These are phyloP conservation scores for Archegozetes longisetosus DNA, from an alignment of 1,140 invertebrate species.

Conservation along the genomic window DNA sequence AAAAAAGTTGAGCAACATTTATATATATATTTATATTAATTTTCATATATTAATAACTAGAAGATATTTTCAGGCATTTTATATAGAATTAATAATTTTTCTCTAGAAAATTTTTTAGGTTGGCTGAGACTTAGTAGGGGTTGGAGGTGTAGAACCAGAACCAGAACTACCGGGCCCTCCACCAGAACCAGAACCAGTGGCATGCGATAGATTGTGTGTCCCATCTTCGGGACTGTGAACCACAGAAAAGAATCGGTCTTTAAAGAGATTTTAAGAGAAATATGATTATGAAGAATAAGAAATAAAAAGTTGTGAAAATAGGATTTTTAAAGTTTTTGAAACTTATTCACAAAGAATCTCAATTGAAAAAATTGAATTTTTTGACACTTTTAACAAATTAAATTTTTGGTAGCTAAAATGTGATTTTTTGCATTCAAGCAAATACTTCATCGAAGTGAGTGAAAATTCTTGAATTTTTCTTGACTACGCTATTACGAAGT, in stretches of 20 bases:
- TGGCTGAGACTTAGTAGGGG: neutral
- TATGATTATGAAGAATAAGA: neutral
- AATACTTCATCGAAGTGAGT: too few species aligned
- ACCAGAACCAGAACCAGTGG: neutral
- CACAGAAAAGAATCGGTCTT: conserved; percentile 7
- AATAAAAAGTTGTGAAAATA: neutral
- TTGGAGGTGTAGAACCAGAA: neutral
- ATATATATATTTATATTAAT: too few species aligned
- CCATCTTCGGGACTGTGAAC: neutral
- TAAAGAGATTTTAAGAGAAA: neutral
- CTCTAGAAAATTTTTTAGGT: too few species aligned
- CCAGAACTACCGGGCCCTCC: neutral
- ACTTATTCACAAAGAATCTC: neutral
- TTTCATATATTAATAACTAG: too few species aligned
- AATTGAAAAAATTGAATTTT: neutral
- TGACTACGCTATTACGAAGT: too few species aligned
- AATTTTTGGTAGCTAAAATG: too few species aligned
- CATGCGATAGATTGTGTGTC: neutral
- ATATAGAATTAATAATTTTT: too few species aligned
- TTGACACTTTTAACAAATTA: too few species aligned
- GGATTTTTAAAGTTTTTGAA: neutral
- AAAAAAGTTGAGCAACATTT: too few species aligned
- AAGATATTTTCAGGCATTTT: too few species aligned
- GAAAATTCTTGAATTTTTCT: too few species aligned
- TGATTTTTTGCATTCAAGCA: too few species aligned